phyloP scores from a whole-genome alignment of 2,113 vertebrate genomes.

The Aix galericulata region DNA sequence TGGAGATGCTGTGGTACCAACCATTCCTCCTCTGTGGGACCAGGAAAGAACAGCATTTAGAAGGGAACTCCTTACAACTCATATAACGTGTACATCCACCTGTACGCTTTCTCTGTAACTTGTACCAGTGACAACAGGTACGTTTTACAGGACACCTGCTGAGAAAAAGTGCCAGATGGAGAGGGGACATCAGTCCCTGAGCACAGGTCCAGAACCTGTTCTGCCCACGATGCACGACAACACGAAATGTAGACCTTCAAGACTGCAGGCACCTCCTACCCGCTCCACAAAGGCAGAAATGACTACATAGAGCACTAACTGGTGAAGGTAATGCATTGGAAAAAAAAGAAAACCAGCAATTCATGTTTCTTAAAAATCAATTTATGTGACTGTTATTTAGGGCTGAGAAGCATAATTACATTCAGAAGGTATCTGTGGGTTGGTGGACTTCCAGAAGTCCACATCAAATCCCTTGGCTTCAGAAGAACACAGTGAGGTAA shows the following conservation, averaged over 20 bases:
- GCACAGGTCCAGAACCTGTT: background rate
- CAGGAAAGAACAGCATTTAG: background rate
- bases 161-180: background rate
- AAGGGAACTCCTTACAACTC: background rate
- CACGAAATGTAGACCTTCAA: background rate
- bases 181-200: background rate
- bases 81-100: fast-evolving
- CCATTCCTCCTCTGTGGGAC: background rate
- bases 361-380: background rate
- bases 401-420: background rate
- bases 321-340: background rate
- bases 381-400: background rate
- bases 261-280: background rate
- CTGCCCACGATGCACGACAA: fast-evolving
- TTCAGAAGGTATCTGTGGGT: background rate
- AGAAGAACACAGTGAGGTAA: background rate
- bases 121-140: background rate
- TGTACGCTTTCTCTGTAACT: background rate
- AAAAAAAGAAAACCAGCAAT: background rate
- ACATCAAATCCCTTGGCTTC: background rate
- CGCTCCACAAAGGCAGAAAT: background rate
- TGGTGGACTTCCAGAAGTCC: background rate
- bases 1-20: background rate
- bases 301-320: fast-evolving
- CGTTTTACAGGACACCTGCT: background rate